Evolutionary conservation across 2,888 invertebrate species (phyloP), one percentile per base, ranked within the genome.

Genomic region (Therioaphis trifolii): DNA sequence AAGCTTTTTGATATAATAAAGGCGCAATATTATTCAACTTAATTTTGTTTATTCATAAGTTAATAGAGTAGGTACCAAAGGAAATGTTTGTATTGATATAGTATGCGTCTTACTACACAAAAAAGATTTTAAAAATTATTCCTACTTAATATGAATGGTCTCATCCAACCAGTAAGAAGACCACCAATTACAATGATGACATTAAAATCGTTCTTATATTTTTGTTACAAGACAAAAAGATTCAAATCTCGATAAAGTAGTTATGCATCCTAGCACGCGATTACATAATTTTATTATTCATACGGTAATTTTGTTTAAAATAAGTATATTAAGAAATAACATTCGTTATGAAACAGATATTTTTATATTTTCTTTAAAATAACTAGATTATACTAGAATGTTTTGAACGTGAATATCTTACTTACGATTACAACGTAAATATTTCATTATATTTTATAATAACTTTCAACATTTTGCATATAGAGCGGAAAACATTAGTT

Each of bases 181-280:
- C 4, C 43, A 43, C 43, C 15, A 21, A 46, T n/a, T 14, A 46
- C 14, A 21, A 29, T 46, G 76, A 63, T 9, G 24, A 58, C 11
- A 58, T 74, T 24, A 43, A 61, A 40, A 43, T 7, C n/a, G 15
- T 46, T 43, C 29, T 21, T 4, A 15, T 11, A 58, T 63, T 66
- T 21, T 61, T 11, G 49, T 77, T 40, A 29, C 46, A 5, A 66
- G 21, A 49, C 35, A 2, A 52, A 68, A 55, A 69, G 69, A 79
- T 79, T 79, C 2, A 21, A 68, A 79, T 79, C 55, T 55, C 4
- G 35, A 7, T 35, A 35, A 5, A 7, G 35, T 35, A 52, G 43
- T 69, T 78, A 43, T 69, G 55, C 49, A 69, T 78, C 55, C 55
- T 55, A 27, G 68, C 55, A 78, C n/a, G 43, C 27, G 15, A 43